Conservation (phyloP, 2,797 vertebrate species). For the Mus spretus region DNA sequence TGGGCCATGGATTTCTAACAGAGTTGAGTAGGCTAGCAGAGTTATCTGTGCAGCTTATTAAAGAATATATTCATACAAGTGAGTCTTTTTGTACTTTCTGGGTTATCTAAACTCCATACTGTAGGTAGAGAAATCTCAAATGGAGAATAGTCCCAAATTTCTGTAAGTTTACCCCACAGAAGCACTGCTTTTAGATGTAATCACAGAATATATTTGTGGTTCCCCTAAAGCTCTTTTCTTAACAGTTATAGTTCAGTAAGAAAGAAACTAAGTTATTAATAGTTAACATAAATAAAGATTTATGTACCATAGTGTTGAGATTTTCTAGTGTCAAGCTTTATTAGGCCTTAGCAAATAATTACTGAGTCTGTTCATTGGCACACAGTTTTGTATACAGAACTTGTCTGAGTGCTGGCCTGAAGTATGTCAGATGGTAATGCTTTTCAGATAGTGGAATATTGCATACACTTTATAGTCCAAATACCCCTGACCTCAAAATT, state of each 20-base stretch:
- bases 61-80: neutral
- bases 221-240: slow-evolving; percentile 7
- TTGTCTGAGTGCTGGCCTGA: neutral
- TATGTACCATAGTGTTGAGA: neutral
- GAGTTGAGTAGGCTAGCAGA: neutral
- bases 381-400: neutral
- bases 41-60: neutral
- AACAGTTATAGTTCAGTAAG: neutral
- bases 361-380: neutral
- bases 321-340: slow-evolving; percentile 5
- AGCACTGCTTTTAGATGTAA: slow-evolving; percentile 1
- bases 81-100: neutral
- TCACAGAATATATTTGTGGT: neutral
- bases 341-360: neutral
- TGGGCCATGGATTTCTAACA: neutral
- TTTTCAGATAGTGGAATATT: neutral
- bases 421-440: neutral
- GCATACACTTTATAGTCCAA: neutral
- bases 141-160: neutral
- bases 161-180: neutral
- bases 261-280: slow-evolving; percentile 18
- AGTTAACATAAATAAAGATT: slow-evolving; percentile 21
- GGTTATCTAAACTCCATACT: neutral
- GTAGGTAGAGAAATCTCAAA: neutral
- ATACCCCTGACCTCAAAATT: neutral